Percentiles rank a stretch among this genome's conserved stretches.
Evolutionary conservation across 2,888 invertebrate genomes (phyloP).

Genomic region (Cantharis flavilabris): DNA sequence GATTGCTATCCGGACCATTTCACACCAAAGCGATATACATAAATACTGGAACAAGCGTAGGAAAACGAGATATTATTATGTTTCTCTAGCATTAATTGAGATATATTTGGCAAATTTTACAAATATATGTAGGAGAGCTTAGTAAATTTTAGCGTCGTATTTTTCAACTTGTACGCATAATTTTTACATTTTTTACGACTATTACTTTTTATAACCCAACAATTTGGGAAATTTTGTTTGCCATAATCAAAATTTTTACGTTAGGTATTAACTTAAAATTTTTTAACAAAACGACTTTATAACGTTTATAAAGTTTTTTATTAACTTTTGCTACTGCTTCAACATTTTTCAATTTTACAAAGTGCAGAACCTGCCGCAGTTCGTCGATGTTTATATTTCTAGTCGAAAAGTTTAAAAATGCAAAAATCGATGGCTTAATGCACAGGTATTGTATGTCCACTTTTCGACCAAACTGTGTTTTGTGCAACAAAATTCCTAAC

Average conservation of each 20-base stretch:
- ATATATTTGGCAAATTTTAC: constrained; percentile 38
- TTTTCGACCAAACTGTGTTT: too few relatives aligned
- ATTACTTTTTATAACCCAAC: background rate
- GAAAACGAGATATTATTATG: constrained; percentile 37
- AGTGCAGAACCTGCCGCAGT: background rate
- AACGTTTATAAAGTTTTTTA: background rate
- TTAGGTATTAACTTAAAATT: background rate
- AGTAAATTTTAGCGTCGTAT: constrained; percentile 13
- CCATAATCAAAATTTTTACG: background rate
- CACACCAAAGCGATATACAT: constrained; percentile 42
- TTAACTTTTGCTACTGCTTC: background rate
- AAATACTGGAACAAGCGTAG: constrained; percentile 44
- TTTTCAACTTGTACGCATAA: background rate
- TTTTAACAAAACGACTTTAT: background rate
- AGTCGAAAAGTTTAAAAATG: background rate
- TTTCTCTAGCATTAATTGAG: constrained; percentile 39
- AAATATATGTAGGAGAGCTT: constrained; percentile 26
- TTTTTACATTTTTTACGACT: background rate
- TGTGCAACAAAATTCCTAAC: too few relatives aligned
- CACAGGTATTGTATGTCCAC: too few relatives aligned
- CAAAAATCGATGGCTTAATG: background rate
- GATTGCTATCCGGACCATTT: constrained; percentile 44
- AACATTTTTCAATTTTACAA: background rate
- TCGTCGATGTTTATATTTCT: background rate
- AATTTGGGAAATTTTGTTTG: background rate